Evolutionary conservation across 2,888 invertebrate genomes (phyloP).

Genomic region (Onthophagus sagittarius): DNA sequence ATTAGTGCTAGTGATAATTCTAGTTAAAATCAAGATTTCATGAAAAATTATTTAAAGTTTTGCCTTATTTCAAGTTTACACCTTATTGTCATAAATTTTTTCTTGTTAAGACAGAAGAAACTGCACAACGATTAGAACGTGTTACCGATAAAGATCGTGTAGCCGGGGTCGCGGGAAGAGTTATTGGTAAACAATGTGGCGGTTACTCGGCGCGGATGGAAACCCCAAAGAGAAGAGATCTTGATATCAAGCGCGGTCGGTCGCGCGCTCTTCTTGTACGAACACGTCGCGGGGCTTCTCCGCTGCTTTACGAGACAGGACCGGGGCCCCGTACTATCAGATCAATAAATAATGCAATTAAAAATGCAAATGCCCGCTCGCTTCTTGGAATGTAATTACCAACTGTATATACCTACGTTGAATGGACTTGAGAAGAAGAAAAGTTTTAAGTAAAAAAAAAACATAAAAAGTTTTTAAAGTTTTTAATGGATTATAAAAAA

Average conservation of each 20-base stretch:
- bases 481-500: too few species aligned
- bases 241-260: not conserved
- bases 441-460: too few species aligned
- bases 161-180: not conserved
- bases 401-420: not conserved
- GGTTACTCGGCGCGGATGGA: not conserved
- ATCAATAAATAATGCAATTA: slow-evolving; percentile 34
- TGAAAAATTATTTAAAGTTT: too few species aligned
- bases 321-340: slow-evolving; percentile 21
- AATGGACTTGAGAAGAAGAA: not conserved
- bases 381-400: slow-evolving; percentile 31
- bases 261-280: not conserved
- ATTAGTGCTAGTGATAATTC: too few species aligned
- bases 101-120: not conserved
- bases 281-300: not conserved
- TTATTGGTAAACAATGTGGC: not conserved
- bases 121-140: not conserved
- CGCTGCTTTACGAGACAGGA: not conserved
- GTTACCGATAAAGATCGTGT: not conserved
- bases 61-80: too few species aligned
- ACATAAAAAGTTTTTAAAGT: too few species aligned
- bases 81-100: too few species aligned
- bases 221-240: not conserved
- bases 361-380: slow-evolving; percentile 32
- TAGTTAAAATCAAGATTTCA: too few species aligned